Evolutionary conservation across 1,140 invertebrate genomes (phyloP), one percentile per base, ranked within the genome.

Genomic region (Xylocopa sonorina): DNA sequence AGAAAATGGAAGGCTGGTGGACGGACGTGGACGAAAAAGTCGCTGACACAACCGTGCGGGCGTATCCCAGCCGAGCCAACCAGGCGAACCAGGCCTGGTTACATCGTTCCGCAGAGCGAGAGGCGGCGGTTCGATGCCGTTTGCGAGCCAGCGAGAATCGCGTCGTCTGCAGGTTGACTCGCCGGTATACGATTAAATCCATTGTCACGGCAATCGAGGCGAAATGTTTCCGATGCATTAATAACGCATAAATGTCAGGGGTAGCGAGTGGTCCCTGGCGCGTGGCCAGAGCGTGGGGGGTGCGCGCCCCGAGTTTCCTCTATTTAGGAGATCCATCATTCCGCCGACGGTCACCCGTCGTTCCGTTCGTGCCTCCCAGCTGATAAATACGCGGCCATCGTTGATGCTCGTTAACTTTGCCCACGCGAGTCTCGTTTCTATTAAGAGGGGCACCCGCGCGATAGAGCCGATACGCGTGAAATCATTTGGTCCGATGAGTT

Each of bases 201-300:
- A 85, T 84, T 85, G 83, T 84, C 82, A 84, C 82, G 69, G 83
- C 73, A 84, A 85, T 85, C 83, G 83, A 53, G 74, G 74, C 66
- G 83, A 85, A 85, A 84, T 85, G 83, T 85, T 85, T 85, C 83
- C 83, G 82, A 85, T 85, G 83, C 83, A 85, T 85, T 85, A 85
- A 85, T 85, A 85, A 85, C 83, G 83, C 83, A 85, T 85, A 85
- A 85, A 85, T 85, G 83, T 85, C 83, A 81, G 80, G n/a, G n/a
- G 32, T 63, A 74, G 66, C 66, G 75, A 43, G 74, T 63, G 74
- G 83, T 84, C 60, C 27, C 82, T 84, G 83, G 83, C 75, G 38
- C 14, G 9, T 21, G 63, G 82, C 84, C 85, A 86, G 24, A 71
- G 43, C 51, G 57, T 43, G 63, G 38, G 57, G 27, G 34, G n/a